Evolutionary conservation across 35 echinoderm and acorn worm genomes (phyloP).

Genomic region (Diadema setosum): DNA sequence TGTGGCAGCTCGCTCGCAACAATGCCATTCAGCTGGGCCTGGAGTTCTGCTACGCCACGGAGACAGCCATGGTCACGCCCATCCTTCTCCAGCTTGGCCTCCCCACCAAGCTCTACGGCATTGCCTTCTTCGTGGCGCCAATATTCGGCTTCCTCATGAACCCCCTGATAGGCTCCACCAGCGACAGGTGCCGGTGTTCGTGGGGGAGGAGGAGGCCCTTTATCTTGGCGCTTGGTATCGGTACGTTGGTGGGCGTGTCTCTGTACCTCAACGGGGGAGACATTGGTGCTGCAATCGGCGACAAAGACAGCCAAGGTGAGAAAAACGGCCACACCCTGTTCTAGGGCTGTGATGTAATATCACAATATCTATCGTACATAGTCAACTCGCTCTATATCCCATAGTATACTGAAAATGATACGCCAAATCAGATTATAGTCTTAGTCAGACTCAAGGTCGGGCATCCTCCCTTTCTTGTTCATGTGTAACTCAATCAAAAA

Average conservation of each 20-base stretch:
- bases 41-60: slow-evolving; percentile 83
- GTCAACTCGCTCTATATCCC: too few species aligned
- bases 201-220: slow-evolving; percentile 87
- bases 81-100: slow-evolving; percentile 77
- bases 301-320: not conserved
- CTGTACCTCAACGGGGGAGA: slow-evolving; percentile 83
- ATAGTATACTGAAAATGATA: too few species aligned
- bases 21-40: slow-evolving; percentile 73
- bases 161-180: slow-evolving; percentile 70
- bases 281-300: slow-evolving; percentile 25
- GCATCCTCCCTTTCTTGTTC: too few species aligned
- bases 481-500: too few species aligned
- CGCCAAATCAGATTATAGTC: too few species aligned
- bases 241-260: slow-evolving; percentile 64
- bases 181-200: slow-evolving; percentile 65
- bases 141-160: slow-evolving; percentile 75
- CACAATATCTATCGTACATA: too few species aligned
- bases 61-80: slow-evolving; percentile 84
- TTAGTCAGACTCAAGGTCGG: too few species aligned
- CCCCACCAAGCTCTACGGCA: slow-evolving; percentile 64
- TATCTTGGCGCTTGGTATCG: slow-evolving; percentile 58
- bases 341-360: too few species aligned
- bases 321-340: too few species aligned
- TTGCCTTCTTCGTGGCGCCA: slow-evolving; percentile 74
- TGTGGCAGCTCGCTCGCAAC: slow-evolving; percentile 67